Conservation (phyloP, 2,888 invertebrate genomes). For the Julus scanicus region DNA sequence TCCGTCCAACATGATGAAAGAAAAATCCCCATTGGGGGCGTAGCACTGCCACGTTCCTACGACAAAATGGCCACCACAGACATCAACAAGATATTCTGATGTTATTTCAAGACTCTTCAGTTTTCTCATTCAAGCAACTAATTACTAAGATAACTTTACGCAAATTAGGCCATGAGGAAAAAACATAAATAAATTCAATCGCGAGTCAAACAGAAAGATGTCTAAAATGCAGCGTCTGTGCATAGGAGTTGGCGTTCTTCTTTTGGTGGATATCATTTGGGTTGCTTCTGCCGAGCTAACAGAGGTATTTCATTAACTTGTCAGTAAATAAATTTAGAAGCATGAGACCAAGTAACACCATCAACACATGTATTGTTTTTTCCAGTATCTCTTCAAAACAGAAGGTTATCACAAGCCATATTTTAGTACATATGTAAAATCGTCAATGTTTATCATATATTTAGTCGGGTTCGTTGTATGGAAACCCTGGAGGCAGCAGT, state of each 20-base stretch:
- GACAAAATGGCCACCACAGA: neutral
- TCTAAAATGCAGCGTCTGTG: conserved; percentile 69
- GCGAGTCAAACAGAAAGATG: conserved; percentile 19
- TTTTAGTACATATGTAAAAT: conserved; percentile 94
- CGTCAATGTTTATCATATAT: conserved; percentile 92
- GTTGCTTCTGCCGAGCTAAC: conserved; percentile 94
- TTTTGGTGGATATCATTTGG: conserved; percentile 95
- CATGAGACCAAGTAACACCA: neutral
- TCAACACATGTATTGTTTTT: conserved; percentile 62
- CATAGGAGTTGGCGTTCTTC: conserved; percentile 85
- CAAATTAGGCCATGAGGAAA: conserved; percentile 49
- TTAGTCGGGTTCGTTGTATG: conserved; percentile 88
- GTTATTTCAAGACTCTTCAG: neutral
- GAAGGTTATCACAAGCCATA: conserved; percentile 92
- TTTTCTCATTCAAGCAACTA: neutral
- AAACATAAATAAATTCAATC: conserved; percentile 44
- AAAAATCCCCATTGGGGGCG: neutral
- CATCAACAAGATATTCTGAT: neutral
- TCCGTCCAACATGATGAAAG: neutral
- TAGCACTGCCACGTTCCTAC: conserved; percentile 6
- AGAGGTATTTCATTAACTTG: conserved; percentile 74
- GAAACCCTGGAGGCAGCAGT: conserved; percentile 90
- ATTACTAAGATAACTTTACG: neutral
- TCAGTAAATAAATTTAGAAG: conserved; percentile 4
- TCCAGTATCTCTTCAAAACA: conserved; percentile 85